Evolutionary conservation across 1,140 invertebrate species (phyloP), one percentile per base, ranked within the genome.

Genomic region (Drosophila obscura): DNA sequence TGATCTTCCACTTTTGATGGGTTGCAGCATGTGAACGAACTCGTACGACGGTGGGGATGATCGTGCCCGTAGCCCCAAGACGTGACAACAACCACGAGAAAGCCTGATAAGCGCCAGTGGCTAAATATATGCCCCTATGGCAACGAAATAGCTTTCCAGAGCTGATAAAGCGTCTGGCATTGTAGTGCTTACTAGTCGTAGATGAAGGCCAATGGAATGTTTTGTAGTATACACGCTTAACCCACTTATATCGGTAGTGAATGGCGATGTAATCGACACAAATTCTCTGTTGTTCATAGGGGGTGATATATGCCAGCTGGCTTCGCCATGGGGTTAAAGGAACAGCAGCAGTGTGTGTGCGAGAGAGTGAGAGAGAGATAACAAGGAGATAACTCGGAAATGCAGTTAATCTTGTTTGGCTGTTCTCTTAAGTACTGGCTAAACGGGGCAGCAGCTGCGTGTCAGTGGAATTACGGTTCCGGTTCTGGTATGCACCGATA

Each of bases 11-110:
- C 60, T 65, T 63, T 65, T 44, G 48, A 44, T 31, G 49, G 35
- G 51, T 22, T 24, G 49, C 59, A 26, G 52, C 71, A 63, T 52
- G 52, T 52, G 69, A 73, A 73, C 69, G 60, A 64, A 73, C 71
- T 46, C 41, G 69, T 41, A 39, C 11, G 26, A 2, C 4, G 22
- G 31, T 35, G 31, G 9, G 35, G 11, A 39, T 13, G 35, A 22
- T 63, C 67, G 48, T 73, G 69, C 46, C 52, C 41, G 24, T 43
- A 28, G 50, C 41, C 35, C 43, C 53, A 53, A 73, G 60, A 74
- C 71, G 71, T 74, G 72, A 58, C 72, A 50, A 49, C 31, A 66
- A 71, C 43, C 43, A 31, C 35, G 24, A 39, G 13, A 41, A 66
- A 41, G 16, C 1, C 16, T 41, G 72, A 75, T 75, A 75, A 58